Conservation (phyloP, 2,113 vertebrate genomes). For the Tychaedon coryphoeus region DNA sequence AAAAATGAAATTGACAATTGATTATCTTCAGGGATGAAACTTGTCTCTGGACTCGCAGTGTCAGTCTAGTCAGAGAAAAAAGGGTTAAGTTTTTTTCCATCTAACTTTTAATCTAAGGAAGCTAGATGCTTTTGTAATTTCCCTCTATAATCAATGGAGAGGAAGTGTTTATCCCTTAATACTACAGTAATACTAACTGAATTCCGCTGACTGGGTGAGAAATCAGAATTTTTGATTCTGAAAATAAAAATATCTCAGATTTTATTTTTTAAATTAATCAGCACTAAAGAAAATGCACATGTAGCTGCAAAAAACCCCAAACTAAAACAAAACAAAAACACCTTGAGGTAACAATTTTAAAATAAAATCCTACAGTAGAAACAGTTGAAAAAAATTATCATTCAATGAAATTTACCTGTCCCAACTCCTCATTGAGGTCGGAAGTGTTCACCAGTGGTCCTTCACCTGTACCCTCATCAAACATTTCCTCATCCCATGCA, state of each 20-base stretch:
- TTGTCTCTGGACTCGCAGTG: background rate
- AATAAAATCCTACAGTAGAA: background rate
- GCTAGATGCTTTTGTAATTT: background rate
- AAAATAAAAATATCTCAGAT: background rate
- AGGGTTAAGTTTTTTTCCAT: fast-evolving
- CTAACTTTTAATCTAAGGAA: background rate
- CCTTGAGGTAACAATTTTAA: background rate
- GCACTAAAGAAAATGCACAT: background rate
- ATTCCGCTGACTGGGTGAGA: background rate
- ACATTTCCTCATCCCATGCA: conserved; percentile 97
- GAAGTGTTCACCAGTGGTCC: conserved; percentile 95
- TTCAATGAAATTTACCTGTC: conserved; percentile 79
- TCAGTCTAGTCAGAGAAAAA: background rate
- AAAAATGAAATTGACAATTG: background rate
- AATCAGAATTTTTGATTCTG: background rate
- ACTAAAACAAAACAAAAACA: background rate
- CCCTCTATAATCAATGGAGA: background rate
- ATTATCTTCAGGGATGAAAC: background rate
- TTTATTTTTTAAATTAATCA: background rate
- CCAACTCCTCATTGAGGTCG: conserved; percentile 95
- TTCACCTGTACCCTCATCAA: conserved; percentile 88
- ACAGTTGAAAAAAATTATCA: background rate
- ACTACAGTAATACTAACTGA: background rate
- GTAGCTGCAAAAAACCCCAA: background rate
- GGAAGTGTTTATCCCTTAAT: background rate